phyloP scores from a whole-genome alignment of 2,888 invertebrate genomes.

The Caradrina clavipalpis region DNA sequence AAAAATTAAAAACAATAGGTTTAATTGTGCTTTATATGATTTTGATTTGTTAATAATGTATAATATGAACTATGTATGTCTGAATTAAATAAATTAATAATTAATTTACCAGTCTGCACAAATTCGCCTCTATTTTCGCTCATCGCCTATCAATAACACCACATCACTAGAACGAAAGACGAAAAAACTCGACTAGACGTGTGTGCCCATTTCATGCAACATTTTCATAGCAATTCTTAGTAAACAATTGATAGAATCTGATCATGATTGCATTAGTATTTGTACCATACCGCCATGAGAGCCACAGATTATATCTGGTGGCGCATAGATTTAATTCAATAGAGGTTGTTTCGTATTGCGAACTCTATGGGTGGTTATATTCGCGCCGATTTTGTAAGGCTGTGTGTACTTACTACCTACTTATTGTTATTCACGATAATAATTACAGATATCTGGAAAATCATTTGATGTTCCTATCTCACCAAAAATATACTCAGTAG shows the following conservation, averaged over 20 bases:
- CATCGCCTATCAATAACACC: not conserved
- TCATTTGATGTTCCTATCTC: too few species aligned
- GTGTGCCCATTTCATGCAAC: constrained; percentile 4
- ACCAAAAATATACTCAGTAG: too few species aligned
- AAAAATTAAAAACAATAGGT: not conserved
- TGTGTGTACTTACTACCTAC: not conserved
- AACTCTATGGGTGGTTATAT: constrained; percentile 10
- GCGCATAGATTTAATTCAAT: constrained; percentile 32
- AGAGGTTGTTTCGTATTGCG: constrained; percentile 19
- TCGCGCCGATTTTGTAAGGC: not conserved
- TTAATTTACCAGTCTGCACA: not conserved
- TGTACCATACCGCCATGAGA: constrained; percentile 32
- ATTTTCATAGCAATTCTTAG: constrained; percentile 25
- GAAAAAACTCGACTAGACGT: constrained; percentile 15
- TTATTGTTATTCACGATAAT: too few species aligned
- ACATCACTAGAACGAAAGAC: constrained; percentile 10
- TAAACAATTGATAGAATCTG: constrained; percentile 35
- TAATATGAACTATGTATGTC: too few species aligned
- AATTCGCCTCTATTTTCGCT: not conserved
- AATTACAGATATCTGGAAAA: too few species aligned
- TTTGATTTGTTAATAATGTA: too few species aligned
- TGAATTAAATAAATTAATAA: too few species aligned
- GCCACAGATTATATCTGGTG: constrained; percentile 36
- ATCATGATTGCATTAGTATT: constrained; percentile 38
- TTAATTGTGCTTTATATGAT: too few species aligned